Evolutionary conservation across 2,797 vertebrate genomes (phyloP), one percentile per base, ranked within the genome.

Genomic region (Mormyrops boulengeri): DNA sequence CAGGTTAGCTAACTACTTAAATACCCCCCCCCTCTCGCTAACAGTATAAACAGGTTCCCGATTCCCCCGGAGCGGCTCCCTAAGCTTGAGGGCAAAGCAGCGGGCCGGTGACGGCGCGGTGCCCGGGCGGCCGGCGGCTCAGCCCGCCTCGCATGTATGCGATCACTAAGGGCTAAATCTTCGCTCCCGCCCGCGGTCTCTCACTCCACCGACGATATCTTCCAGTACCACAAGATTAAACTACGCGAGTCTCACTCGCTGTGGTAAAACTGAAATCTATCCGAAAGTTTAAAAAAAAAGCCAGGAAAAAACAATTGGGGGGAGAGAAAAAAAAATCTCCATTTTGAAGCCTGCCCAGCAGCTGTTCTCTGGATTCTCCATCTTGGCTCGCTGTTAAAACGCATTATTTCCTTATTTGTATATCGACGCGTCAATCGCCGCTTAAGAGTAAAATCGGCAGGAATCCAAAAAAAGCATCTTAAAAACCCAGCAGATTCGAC

Each of bases 331-430:
- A 85, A 89, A 92, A 92, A 93, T 93, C 93, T 94, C 93, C 93
- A 93, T 94, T 92, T 94, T 93, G 93, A 92, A 92, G 91, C 88
- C 90, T 88, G 89, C 92, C 91, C 91, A 92, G 91, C 92, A 92
- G 93, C 92, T 92, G 92, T 92, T 93, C 92, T 92, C 90, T 87
- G 92, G 91, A 92, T 94, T 94, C 93, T 94, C 93, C 93, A 94
- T 94, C 92, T 94, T 94, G 92, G 92, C 92, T 94, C 92, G 49
- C 80, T 47, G 44, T 44, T 73, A 85, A 85, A 90, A 77, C 50
- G 55, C 89, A 47, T 55, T 77, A 86, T 90, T 88, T 87, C 44
- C 30, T 80, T 66, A 47, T 88, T 47, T 55, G 47, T 69, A 50
- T 49, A 50, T 52, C 73, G 44, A 30, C 11, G 73, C 17, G 50